phyloP scores from a whole-genome alignment of 2,113 vertebrate species.

The Datnioides undecimradiatus region DNA sequence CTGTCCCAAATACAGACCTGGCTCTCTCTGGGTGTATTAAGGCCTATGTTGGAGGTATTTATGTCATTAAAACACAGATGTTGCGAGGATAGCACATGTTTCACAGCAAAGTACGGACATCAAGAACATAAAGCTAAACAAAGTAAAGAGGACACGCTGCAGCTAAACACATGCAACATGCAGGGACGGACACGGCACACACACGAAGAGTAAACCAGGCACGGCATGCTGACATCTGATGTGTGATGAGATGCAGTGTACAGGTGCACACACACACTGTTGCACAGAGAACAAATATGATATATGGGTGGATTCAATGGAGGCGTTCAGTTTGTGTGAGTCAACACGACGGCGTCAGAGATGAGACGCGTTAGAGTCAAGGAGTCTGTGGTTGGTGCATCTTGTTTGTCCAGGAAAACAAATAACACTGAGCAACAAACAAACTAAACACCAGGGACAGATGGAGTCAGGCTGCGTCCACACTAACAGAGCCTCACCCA shows the following conservation, averaged over 20 bases:
- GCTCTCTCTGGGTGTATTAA: not conserved
- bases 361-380: not conserved
- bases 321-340: not conserved
- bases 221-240: not conserved
- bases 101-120: not conserved
- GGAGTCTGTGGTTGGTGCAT: not conserved
- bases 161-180: slow-evolving; percentile 15
- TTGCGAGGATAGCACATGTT: too few relatives aligned
- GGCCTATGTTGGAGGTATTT: too few relatives aligned
- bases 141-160: not conserved
- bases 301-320: not conserved
- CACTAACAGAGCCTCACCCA: too few relatives aligned
- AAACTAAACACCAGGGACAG: too few relatives aligned
- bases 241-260: too few relatives aligned
- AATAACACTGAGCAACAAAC: too few relatives aligned
- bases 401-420: too few relatives aligned
- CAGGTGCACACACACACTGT: slow-evolving; percentile 8
- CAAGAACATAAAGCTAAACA: not conserved
- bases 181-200: not conserved
- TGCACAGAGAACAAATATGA: not conserved
- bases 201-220: not conserved
- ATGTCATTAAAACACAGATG: too few relatives aligned
- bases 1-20: not conserved
- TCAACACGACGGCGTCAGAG: not conserved
- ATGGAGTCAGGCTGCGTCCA: too few relatives aligned